Percentiles rank a stretch among this genome's conserved stretches.
These are phyloP conservation scores for Origma solitaria DNA, from an alignment of 2,113 vertebrate genomes.

Conservation along the genomic window DNA sequence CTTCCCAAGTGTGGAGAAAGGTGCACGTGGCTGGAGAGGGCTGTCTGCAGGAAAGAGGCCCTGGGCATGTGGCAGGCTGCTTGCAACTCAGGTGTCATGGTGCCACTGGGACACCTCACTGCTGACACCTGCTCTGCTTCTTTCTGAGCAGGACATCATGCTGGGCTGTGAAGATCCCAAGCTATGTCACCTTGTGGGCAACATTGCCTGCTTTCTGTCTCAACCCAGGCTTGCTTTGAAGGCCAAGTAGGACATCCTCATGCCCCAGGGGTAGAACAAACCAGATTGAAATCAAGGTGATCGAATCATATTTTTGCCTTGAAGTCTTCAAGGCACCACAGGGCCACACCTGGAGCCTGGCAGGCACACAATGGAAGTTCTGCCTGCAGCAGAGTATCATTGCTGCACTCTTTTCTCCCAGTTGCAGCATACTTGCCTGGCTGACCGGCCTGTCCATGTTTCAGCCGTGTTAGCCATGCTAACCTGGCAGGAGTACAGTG, in stretches of 20 bases:
- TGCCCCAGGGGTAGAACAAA: neutral
- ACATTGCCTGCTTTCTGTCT: neutral
- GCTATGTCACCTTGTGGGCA: neutral
- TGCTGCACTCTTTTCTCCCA: neutral
- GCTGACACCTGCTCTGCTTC: neutral
- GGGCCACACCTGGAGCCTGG: neutral
- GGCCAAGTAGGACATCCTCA: fast-evolving
- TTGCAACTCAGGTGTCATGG: neutral
- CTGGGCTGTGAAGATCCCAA: neutral
- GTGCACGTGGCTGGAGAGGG: neutral
- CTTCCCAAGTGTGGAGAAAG: neutral
- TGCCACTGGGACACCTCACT: neutral
- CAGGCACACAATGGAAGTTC: neutral
- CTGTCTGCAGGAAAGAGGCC: neutral
- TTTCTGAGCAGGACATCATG: neutral
- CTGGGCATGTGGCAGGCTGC: neutral
- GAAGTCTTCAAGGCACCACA: neutral
- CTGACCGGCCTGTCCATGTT: fast-evolving
- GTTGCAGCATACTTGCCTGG: fast-evolving
- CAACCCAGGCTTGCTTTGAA: neutral
- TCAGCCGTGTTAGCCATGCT: neutral
- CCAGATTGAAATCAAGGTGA: neutral
- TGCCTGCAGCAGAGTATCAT: neutral
- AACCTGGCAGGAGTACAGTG: neutral
- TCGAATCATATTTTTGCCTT: neutral